Evolutionary conservation across 2,113 vertebrate genomes (phyloP).

Genomic region (Nettapus auritus): DNA sequence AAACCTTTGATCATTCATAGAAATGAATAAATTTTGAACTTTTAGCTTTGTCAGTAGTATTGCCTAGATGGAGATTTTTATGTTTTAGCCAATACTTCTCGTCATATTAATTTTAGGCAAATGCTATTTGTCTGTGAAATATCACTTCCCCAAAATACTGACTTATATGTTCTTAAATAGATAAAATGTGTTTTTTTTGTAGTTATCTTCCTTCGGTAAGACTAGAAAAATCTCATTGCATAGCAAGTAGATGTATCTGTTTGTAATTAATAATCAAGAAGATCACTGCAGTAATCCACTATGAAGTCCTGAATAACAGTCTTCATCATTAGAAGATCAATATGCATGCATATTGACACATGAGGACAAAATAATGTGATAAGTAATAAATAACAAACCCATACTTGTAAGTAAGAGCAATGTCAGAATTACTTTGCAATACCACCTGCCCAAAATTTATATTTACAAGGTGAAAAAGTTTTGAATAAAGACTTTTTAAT

Average conservation of each 20-base stretch:
- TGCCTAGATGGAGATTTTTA: not conserved
- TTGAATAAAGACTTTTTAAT: not conserved
- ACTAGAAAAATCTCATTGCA: not conserved
- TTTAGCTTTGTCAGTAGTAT: not conserved
- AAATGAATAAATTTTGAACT: not conserved
- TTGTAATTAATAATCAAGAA: not conserved
- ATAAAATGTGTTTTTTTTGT: not conserved
- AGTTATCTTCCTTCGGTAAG: not conserved
- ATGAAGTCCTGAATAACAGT: not conserved
- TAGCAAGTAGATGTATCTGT: not conserved
- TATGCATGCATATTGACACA: not conserved
- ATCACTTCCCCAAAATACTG: not conserved
- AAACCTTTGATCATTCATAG: not conserved
- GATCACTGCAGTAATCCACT: not conserved
- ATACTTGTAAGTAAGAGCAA: not conserved
- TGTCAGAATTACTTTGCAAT: not conserved
- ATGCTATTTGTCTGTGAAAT: not conserved
- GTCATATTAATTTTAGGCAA: not conserved
- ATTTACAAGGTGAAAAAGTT: not conserved
- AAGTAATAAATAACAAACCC: not conserved
- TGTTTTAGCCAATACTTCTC: not conserved
- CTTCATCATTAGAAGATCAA: not conserved
- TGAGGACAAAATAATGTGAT: not conserved
- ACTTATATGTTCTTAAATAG: not conserved
- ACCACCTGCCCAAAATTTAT: not conserved